These are phyloP conservation scores for Lysandra bellargus DNA, from an alignment of 2,888 invertebrate species.

Conservation along the genomic window DNA sequence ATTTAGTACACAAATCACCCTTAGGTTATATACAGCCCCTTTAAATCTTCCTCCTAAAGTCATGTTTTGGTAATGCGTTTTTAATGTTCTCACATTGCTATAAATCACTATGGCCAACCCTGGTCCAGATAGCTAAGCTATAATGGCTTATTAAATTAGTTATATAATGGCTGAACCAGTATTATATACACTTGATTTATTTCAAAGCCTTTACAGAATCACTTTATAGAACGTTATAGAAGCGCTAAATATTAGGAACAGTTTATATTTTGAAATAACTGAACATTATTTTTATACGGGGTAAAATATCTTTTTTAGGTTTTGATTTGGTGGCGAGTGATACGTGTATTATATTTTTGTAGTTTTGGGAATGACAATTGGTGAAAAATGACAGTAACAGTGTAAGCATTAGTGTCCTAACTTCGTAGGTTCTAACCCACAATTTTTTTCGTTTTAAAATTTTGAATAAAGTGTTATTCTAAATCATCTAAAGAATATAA, in stretches of 20 bases:
- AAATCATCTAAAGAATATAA: too few species aligned
- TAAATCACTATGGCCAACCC: slow-evolving; percentile 76
- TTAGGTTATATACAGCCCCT: slow-evolving; percentile 62
- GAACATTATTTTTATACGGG: not conserved
- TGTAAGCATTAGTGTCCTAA: too few species aligned
- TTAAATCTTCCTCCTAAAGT: slow-evolving; percentile 75
- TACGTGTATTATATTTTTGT: too few species aligned
- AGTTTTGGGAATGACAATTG: too few species aligned
- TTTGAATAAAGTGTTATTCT: too few species aligned
- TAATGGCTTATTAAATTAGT: slow-evolving; percentile 77
- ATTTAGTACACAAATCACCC: slow-evolving; percentile 56
- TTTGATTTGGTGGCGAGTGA: too few species aligned
- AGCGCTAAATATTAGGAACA: not conserved
- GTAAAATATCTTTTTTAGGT: too few species aligned
- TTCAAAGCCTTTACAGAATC: not conserved
- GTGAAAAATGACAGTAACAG: too few species aligned
- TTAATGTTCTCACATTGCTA: slow-evolving; percentile 80
- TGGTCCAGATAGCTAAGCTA: slow-evolving; percentile 79
- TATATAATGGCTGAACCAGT: slow-evolving; percentile 46
- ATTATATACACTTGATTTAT: slow-evolving; percentile 34
- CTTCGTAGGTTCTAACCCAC: too few species aligned
- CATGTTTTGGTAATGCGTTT: slow-evolving; percentile 80
- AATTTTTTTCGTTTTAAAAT: too few species aligned
- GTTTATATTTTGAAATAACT: not conserved
- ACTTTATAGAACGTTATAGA: not conserved